Base-by-base conservation (phyloP, 2,113 vertebrate species). In the Genyomyrus donnyi region DNA sequence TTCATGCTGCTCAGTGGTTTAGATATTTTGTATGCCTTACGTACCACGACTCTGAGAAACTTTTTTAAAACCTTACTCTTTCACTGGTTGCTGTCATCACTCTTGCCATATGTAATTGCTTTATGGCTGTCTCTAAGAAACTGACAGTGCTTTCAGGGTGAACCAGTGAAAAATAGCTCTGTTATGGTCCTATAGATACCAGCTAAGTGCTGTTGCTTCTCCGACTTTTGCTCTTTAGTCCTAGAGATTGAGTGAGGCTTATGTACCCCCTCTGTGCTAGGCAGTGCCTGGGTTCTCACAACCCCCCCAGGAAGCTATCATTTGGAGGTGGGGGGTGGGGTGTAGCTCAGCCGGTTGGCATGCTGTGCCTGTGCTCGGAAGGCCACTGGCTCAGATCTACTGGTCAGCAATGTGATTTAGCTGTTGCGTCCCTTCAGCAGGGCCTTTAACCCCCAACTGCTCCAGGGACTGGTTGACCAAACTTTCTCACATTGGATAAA, bases 11-110 rank as follows among this genome's bases (percentile, higher is more conserved):
- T n/a, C 21, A 45, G 31, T 85, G 48, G 48, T 74, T 84, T 9
- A 66, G 39, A 90, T 46, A 84, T 89, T 74, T 62, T 42, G 31
- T 80, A 48, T 45, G 39, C 85, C 35, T 62, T 88, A 35, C 70
- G 58, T 56, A 50, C 56, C 52, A 85, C 53, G 50, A 52, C 86
- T 56, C 17, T 88, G 87, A 89, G 92, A 90, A 91, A 66, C 74
- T 35, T 92, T 91, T 66, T 66, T 85, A 35, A 24, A 42, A 88
- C 49, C 58, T 88, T 39, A 27, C 83, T 84, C 56, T 39, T 53
- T 80, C 74, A 58, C 9, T 6, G 70, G 39, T 50, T 17, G 89
- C 89, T 90, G 87, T 92, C 90, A 92, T 91, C 91, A 87, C 77
- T 86, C 45, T 90, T 88, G 19, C 83, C 17, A 74, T 52, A 31